phyloP scores from a whole-genome alignment of 2,113 vertebrate species.

The Martes martes region DNA sequence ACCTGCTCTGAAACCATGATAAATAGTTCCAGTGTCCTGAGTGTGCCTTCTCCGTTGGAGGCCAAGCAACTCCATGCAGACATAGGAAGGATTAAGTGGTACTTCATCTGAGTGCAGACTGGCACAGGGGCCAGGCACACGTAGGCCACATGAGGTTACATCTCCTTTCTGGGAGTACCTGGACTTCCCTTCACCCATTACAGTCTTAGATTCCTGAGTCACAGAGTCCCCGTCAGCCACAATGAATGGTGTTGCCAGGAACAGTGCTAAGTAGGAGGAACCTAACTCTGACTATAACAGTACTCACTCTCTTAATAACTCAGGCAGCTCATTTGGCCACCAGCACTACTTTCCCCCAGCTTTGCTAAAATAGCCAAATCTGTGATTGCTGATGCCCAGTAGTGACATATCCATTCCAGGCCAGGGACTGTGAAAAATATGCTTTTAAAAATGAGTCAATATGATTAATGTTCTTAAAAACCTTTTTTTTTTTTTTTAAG shows the following conservation, averaged over 20 bases:
- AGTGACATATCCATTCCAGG: conserved; percentile 66
- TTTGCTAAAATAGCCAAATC: conserved; percentile 59
- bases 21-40: neutral
- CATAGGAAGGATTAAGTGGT: conserved; percentile 9
- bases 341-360: conserved; percentile 59
- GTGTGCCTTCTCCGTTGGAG: neutral
- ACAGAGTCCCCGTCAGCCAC: conserved; percentile 40
- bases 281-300: conserved; percentile 36
- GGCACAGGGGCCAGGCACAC: neutral
- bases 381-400: conserved; percentile 67
- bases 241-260: conserved; percentile 55
- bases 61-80: neutral
- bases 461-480: conserved; percentile 71
- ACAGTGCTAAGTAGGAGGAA: conserved; percentile 48
- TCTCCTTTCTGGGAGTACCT: neutral
- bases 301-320: conserved; percentile 48
- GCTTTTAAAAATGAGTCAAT: conserved; percentile 58
- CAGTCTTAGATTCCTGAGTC: conserved; percentile 46
- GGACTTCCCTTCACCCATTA: neutral
- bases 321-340: conserved; percentile 52
- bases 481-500: neutral
- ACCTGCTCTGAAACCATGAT: conserved; percentile 36
- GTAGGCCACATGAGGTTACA: neutral
- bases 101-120: neutral
- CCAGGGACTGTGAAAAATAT: conserved; percentile 62